phyloP scores from a whole-genome alignment of 2,113 vertebrate species.

The Capreolus pygargus region DNA sequence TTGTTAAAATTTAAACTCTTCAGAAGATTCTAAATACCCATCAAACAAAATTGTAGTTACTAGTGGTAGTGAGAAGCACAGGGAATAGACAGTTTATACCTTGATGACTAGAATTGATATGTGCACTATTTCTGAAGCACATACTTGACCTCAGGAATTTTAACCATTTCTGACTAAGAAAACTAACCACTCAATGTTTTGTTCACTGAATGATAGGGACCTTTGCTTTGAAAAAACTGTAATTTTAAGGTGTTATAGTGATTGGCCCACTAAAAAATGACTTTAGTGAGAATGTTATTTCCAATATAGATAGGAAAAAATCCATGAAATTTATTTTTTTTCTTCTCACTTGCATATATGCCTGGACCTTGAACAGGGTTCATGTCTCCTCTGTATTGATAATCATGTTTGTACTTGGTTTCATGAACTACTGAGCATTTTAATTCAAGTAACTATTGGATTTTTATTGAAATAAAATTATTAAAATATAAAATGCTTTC shows the following conservation, averaged over 20 bases:
- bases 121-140: not conserved
- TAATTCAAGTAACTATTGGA: not conserved
- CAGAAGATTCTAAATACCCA: not conserved
- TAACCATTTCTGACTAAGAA: not conserved
- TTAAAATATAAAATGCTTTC: not conserved
- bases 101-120: not conserved
- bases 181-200: not conserved
- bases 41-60: not conserved
- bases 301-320: not conserved
- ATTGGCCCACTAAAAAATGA: not conserved
- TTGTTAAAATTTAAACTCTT: not conserved
- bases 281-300: not conserved
- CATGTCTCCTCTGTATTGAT: not conserved
- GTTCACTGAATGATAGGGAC: not conserved
- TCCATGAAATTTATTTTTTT: not conserved
- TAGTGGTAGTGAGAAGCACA: not conserved
- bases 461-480: not conserved
- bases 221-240: not conserved
- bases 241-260: not conserved
- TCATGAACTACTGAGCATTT: not conserved
- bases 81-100: not conserved
- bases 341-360: not conserved
- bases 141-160: not conserved
- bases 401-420: not conserved
- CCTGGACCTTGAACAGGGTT: not conserved